phyloP scores from a whole-genome alignment of 2,797 vertebrate genomes.

The Lacerta agilis region DNA sequence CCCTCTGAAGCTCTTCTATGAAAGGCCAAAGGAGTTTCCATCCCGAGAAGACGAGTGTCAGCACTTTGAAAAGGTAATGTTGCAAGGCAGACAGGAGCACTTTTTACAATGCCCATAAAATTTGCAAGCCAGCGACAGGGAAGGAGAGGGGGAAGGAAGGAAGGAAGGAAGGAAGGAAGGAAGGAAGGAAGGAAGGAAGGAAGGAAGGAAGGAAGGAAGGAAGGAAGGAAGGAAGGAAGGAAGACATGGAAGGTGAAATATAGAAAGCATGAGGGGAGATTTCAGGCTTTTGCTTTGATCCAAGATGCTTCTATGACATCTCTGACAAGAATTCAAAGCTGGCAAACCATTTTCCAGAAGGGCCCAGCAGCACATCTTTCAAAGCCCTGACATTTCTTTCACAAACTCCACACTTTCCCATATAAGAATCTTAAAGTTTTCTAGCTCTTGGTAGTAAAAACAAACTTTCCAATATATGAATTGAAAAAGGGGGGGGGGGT shows the following conservation, averaged over 20 bases:
- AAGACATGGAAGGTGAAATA: background rate
- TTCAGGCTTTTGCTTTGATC: background rate
- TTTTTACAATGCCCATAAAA: conserved; percentile 1
- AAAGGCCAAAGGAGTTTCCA: background rate
- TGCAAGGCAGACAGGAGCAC: background rate
- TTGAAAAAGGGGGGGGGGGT: no score
- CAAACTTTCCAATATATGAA: no score
- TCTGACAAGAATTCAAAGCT: background rate
- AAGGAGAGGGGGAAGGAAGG: background rate
- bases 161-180: no score
- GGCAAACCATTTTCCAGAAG: background rate
- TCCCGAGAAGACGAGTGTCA: background rate
- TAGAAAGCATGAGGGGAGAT: no score
- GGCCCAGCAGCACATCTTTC: background rate
- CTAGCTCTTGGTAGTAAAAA: background rate
- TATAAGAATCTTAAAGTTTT: background rate
- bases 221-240: no score
- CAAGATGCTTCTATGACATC: background rate
- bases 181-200: no score
- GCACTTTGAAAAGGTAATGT: conserved; percentile 11
- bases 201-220: no score
- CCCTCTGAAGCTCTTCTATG: background rate
- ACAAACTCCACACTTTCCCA: background rate
- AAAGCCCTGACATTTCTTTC: background rate
- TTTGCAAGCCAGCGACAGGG: background rate